phyloP scores from a whole-genome alignment of 2,888 invertebrate species.

The Drosophila austrosaltans region DNA sequence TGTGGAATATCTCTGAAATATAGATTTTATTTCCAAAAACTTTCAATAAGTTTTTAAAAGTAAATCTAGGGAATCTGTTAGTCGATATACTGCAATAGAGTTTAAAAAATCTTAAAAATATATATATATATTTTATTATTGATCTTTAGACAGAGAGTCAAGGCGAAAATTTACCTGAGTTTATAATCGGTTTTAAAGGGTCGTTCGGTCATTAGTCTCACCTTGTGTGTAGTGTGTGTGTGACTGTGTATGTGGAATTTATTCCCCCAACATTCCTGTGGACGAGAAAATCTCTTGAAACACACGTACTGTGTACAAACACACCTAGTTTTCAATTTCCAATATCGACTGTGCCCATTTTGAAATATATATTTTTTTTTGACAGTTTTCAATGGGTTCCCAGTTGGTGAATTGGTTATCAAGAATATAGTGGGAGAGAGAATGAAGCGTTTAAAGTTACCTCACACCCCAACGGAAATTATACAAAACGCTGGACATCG shows the following conservation, averaged over 20 bases:
- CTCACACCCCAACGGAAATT: background rate
- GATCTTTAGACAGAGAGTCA: constrained; percentile 63
- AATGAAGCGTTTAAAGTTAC: no score
- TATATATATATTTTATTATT: background rate
- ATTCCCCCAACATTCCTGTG: constrained; percentile 1
- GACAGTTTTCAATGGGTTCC: constrained; percentile 63
- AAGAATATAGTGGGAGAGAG: background rate
- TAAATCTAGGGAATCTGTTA: constrained; percentile 13
- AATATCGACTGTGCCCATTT: constrained; percentile 51
- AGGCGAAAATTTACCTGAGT: constrained; percentile 73
- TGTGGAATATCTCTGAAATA: no score
- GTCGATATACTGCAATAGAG: constrained; percentile 39
- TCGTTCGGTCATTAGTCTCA: constrained; percentile 41
- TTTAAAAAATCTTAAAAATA: background rate
- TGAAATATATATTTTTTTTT: constrained; percentile 30
- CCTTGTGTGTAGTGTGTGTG: constrained; percentile 52
- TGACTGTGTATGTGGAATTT: background rate
- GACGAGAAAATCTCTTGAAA: constrained; percentile 20
- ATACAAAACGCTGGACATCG: constrained; percentile 5
- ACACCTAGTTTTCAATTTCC: constrained; percentile 60
- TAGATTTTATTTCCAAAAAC: background rate
- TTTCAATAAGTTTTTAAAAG: no score
- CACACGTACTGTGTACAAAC: constrained; percentile 24
- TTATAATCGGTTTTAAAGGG: constrained; percentile 29
- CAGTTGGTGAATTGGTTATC: constrained; percentile 1